Evolutionary conservation across 2,113 vertebrate genomes (phyloP), one percentile per base, ranked within the genome.

Genomic region (Trematocara nigrifrons): DNA sequence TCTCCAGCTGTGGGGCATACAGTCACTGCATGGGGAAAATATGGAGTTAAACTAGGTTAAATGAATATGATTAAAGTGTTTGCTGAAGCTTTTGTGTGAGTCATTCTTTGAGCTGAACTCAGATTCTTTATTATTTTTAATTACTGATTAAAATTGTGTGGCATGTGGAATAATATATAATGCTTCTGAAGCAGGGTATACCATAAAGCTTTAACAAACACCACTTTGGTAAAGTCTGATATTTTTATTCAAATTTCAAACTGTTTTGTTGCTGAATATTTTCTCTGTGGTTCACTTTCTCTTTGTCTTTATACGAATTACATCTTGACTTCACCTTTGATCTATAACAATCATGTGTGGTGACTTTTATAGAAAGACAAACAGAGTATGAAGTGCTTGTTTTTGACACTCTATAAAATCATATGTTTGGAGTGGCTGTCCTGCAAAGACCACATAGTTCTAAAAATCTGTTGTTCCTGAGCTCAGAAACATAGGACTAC

Each of bases 301-400:
- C 38, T 26, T 45, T 74, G 15, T 7, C 42, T 18, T 76, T 0
- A 49, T 12, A 31, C 31, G 22, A 2, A 49, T 16, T 49, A 5
- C 1, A 49, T 29, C 6, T 22, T 42, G n/a, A 69, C n/a, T 22
- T 15, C 3, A 40, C 20, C 12, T 74, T 74, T 76, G 10, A 31
- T 18, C 15, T 1, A 31, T 3, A 76, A 7, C 16, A 74, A 47
- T 22, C n/a, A 26, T 26, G n/a, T 40, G 61, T 40, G 33, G 10
- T 40, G 33, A 66, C 18, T 20, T 66, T 66, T 13, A 2, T 40
- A 38, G 33, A 66, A 66, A 40, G 4, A 38, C 18, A 64, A 64
- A 35, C 31, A 3, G 61, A 40, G 61, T 66, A 38, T 64, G 59
- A 38, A 2, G 59, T 38, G 10, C 59, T 38, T 38, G 33, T 64